These are phyloP conservation scores for Scarus forsteni DNA, from an alignment of 2,797 vertebrate genomes.

Conservation along the genomic window DNA sequence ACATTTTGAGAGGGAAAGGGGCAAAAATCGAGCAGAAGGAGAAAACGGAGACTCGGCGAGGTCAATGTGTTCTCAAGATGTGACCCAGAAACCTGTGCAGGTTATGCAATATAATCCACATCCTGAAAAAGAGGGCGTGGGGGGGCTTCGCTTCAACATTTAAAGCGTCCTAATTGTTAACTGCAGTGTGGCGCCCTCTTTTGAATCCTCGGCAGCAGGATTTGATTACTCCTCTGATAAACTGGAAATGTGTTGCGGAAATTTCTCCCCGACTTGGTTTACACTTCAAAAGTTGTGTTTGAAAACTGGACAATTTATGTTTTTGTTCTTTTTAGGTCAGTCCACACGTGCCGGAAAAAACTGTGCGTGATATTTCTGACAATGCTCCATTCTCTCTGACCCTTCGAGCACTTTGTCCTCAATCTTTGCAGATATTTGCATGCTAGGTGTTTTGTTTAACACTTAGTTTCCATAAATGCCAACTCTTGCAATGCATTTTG, in stretches of 20 bases:
- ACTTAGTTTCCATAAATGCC: too few relatives aligned
- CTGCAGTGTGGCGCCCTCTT: conserved; percentile 38
- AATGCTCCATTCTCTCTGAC: not conserved
- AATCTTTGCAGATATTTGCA: too few relatives aligned
- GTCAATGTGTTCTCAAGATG: conserved; percentile 75
- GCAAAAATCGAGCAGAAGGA: conserved; percentile 2
- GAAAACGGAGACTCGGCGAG: conserved; percentile 23
- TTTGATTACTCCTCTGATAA: conserved; percentile 21
- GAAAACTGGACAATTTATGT: not conserved
- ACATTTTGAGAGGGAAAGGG: not conserved
- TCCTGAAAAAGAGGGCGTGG: conserved; percentile 26
- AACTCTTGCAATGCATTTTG: too few relatives aligned
- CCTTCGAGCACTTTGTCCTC: not conserved
- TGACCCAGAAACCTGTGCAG: conserved; percentile 67
- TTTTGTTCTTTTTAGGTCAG: not conserved
- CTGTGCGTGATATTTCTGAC: not conserved
- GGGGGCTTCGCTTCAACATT: conserved; percentile 18
- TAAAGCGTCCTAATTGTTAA: conserved; percentile 15
- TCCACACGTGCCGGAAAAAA: not conserved
- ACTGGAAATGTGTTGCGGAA: conserved; percentile 3
- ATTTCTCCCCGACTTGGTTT: not conserved
- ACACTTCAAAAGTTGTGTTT: not conserved
- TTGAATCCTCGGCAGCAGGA: conserved; percentile 28
- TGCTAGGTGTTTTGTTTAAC: too few relatives aligned
- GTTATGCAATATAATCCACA: conserved; percentile 56